Evolutionary conservation across 2,113 vertebrate genomes (phyloP).

Genomic region (Lutjanus erythropterus): DNA sequence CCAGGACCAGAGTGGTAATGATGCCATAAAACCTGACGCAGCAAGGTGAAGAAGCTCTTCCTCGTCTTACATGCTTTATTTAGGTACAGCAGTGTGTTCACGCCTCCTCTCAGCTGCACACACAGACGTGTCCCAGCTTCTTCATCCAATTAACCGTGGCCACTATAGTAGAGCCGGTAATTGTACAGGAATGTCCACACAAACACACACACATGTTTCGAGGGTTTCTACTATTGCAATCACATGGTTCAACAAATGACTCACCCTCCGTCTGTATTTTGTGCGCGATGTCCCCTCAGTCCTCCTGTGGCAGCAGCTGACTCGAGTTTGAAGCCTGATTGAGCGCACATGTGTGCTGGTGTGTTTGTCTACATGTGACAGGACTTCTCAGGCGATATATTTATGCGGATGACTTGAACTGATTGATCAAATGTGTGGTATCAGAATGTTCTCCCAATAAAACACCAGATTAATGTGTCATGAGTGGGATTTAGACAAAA

Average conservation of each 20-base stretch:
- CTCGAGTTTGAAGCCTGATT: slow-evolving; percentile 34
- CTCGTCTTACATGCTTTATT: background rate
- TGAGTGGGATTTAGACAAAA: background rate
- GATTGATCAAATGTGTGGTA: background rate
- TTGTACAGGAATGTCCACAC: slow-evolving; percentile 7
- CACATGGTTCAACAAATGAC: slow-evolving; percentile 26
- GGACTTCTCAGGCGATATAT: background rate
- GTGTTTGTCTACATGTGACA: slow-evolving; percentile 14
- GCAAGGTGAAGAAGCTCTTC: background rate
- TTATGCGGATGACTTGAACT: background rate
- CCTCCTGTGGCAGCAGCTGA: slow-evolving; percentile 28
- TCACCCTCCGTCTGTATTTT: background rate
- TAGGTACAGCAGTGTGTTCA: background rate
- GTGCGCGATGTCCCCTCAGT: too few relatives aligned
- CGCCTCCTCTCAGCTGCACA: slow-evolving; percentile 11
- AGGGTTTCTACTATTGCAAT: background rate
- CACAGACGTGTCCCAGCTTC: slow-evolving; percentile 25
- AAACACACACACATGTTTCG: background rate
- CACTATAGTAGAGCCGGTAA: background rate
- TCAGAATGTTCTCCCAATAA: background rate
- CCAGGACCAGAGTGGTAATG: too few relatives aligned
- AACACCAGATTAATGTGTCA: background rate
- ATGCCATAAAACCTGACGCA: too few relatives aligned
- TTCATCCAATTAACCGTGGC: slow-evolving; percentile 7
- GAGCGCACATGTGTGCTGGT: slow-evolving; percentile 15